Percentiles rank a stretch among this genome's conserved stretches.
phyloP scores from a whole-genome alignment of 2,113 vertebrate species.

The Nannobrachium achirus region DNA sequence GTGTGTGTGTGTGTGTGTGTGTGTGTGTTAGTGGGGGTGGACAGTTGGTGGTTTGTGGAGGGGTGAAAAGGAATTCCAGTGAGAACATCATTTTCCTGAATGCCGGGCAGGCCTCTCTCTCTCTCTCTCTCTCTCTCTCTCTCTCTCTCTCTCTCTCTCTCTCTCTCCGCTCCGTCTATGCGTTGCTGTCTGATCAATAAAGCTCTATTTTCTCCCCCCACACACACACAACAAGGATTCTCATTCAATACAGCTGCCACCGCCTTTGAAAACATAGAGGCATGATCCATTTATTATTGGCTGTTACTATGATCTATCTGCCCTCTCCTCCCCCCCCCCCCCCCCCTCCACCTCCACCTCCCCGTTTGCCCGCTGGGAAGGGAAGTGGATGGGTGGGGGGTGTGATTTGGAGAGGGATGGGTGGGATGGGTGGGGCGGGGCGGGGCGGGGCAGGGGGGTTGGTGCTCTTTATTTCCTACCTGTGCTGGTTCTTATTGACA shows the following conservation, averaged over 20 bases:
- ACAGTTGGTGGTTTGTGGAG: conserved; percentile 2
- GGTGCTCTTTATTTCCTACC: conserved; percentile 77
- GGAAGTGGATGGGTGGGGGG: background rate
- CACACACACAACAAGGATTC: conserved; percentile 67
- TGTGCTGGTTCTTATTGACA: conserved; percentile 74
- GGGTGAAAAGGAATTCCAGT: conserved; percentile 70
- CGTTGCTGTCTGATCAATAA: conserved; percentile 80
- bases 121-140: conserved; percentile 3
- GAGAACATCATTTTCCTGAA: conserved; percentile 78
- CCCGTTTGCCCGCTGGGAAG: conserved; percentile 72
- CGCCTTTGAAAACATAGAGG: conserved; percentile 78
- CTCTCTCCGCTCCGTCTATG: conserved; percentile 22
- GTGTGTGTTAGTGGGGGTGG: background rate
- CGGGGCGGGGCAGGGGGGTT: conserved; percentile 6
- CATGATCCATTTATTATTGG: conserved; percentile 84
- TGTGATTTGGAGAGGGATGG: conserved; percentile 42
- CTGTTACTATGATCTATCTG: conserved; percentile 80
- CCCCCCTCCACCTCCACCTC: conserved; percentile 47
- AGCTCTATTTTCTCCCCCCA: conserved; percentile 81
- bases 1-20: conserved; percentile 17
- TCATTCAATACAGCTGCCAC: conserved; percentile 81
- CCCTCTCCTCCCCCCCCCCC: conserved; percentile 33
- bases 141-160: conserved; percentile 44
- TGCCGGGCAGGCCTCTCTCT: conserved; percentile 58
- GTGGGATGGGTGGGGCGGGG: background rate